A percentile compares a stretch with the other conserved stretches of the same genome.
Conservation (phyloP, 1,140 invertebrate species). For the Drosophila albomicans region DNA sequence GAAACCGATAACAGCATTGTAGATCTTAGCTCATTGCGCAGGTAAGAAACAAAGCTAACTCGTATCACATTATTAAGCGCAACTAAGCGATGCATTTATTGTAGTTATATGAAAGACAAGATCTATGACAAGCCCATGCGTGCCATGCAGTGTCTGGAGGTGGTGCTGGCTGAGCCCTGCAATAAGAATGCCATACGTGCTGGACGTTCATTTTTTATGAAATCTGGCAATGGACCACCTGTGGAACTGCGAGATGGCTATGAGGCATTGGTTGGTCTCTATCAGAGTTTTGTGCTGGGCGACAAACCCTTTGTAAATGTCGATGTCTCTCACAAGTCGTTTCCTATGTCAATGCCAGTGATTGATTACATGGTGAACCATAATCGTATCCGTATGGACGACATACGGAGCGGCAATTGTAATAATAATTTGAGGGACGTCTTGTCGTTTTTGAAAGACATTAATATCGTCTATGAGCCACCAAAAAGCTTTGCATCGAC, state of each 20-base stretch:
- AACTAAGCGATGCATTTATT: too few relatives aligned
- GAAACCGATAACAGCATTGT: conserved; percentile 86
- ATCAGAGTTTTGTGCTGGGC: conserved; percentile 90
- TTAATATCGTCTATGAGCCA: conserved; percentile 66
- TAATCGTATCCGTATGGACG: background rate
- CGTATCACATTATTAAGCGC: too few relatives aligned
- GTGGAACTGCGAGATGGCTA: conserved; percentile 87
- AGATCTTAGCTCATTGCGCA: conserved; percentile 85
- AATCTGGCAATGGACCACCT: conserved; percentile 41
- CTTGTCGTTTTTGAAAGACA: conserved; percentile 50
- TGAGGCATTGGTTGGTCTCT: conserved; percentile 90
- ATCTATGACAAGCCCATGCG: conserved; percentile 87
- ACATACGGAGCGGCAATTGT: background rate
- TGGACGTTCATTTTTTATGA: conserved; percentile 85
- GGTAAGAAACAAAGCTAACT: conserved; percentile 69
- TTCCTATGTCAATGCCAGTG: conserved; percentile 86
- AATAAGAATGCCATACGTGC: conserved; percentile 86
- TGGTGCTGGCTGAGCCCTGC: conserved; percentile 87
- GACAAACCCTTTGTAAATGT: conserved; percentile 90
- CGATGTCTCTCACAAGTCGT: conserved; percentile 90
- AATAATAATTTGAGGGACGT: background rate
- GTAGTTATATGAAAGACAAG: conserved; percentile 75
- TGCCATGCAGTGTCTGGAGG: conserved; percentile 91
- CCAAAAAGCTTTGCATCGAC: conserved; percentile 56
- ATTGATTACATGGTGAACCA: conserved; percentile 78